Base-by-base conservation (phyloP, 1,140 invertebrate genomes). In the Anadara kagoshimensis region DNA sequence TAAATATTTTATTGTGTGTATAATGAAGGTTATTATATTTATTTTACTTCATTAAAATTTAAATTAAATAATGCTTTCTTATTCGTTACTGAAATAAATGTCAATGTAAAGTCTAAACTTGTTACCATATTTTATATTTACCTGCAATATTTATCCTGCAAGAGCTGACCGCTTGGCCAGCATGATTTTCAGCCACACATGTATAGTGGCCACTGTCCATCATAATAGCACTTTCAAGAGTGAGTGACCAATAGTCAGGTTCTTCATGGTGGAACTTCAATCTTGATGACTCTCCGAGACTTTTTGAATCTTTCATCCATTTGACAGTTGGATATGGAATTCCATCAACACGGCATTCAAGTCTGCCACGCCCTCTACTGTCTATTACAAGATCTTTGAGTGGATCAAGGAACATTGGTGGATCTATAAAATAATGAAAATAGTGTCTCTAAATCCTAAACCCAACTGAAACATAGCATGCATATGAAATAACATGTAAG, bases 121-220 rank as follows among this genome's bases (percentile, higher is more conserved):
- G 7, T 36, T 36, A 36, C 29, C 29, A 36, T 36, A 2, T 36
- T n/a, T 3, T 7, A 36, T 36, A 36, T 36, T 36, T 36, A 36
- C 29, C 29, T 36, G 29, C 29, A 36, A 36, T 36, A 36, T 7
- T 36, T 36, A 36, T 36, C 29, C 29, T 36, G 29, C 29, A 95
- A 11, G 96, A 96, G 63, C 94, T 93, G 44, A 94, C 95, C n/a
- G 95, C 92, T 57, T 94, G 93, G 12, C 97, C 98, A 22, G 97
- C 97, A 1, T 97, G 92, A 89, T 99, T 99, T 69, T 88, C 92
- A 0, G 97, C 97, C 65, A 94, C 94, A 67, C 98, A 93, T 8
- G 96, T 97, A 87, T 99, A 99, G 5, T 98, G 91, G 0, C 97
- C 98, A 79, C 94, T 94, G 88, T 99, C 98, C 82, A 95, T 95